Conservation (phyloP, 2,797 vertebrate genomes). For the Pangasius krempfi region DNA sequence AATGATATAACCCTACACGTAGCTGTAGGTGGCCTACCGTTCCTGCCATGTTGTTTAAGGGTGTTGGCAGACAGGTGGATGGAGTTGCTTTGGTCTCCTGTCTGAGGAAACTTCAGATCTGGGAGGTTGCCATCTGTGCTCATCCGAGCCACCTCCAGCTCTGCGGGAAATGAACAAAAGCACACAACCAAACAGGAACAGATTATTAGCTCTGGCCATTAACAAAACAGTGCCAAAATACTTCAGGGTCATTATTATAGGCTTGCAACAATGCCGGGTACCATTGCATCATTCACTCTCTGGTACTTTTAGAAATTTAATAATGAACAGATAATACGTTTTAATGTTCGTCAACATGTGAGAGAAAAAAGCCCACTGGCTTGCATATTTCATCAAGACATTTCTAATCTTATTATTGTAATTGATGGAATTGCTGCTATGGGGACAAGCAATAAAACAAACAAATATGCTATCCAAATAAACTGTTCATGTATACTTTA, state of each 20-base stretch:
- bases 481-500: not conserved
- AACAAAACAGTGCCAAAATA: slow-evolving; percentile 22
- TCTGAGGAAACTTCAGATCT: slow-evolving; percentile 94
- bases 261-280: not conserved
- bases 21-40: slow-evolving; percentile 76
- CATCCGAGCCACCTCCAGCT: slow-evolving; percentile 93
- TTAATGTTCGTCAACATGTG: slow-evolving; percentile 2
- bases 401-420: not conserved
- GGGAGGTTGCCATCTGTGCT: slow-evolving; percentile 96
- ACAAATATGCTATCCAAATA: not conserved
- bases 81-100: slow-evolving; percentile 84
- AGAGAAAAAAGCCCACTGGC: not conserved
- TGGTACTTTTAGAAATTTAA: not conserved
- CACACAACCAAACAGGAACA: slow-evolving; percentile 13
- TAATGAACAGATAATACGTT: slow-evolving; percentile 20
- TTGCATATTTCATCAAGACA: not conserved
- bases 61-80: slow-evolving; percentile 96
- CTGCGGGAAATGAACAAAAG: slow-evolving; percentile 67
- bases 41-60: slow-evolving; percentile 94
- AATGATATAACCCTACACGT: not conserved
- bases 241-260: not conserved
- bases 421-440: not conserved
- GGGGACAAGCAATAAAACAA: not conserved
- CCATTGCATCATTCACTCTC: not conserved
- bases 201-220: not conserved